Percentiles rank a stretch among this genome's conserved stretches.
These are phyloP conservation scores for Microplitis demolitor DNA, from an alignment of 1,140 invertebrate genomes.

Conservation along the genomic window DNA sequence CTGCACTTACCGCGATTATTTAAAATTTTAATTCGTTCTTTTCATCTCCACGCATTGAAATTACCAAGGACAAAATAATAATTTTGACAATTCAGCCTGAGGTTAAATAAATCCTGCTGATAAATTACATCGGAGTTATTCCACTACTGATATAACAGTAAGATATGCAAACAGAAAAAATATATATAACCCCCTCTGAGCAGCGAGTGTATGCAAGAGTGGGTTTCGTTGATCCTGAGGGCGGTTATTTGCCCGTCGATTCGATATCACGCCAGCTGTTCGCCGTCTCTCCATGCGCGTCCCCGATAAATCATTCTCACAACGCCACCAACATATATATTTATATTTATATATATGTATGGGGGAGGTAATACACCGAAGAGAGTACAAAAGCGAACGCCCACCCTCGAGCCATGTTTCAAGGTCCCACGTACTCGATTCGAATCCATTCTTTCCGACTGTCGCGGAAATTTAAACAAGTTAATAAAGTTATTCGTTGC, in stretches of 20 bases:
- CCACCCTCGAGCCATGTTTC: conserved; percentile 1
- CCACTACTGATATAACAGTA: too few relatives aligned
- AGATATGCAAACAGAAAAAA: background rate
- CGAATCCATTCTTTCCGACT: conserved; percentile 1
- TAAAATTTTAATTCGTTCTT: too few relatives aligned
- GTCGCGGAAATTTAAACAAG: background rate
- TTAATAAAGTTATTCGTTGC: background rate
- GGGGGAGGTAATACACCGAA: background rate
- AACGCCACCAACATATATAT: background rate
- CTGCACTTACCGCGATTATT: too few relatives aligned
- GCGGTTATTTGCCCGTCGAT: conserved; percentile 18
- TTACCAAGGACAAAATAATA: too few relatives aligned
- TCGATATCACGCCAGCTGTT: conserved; percentile 29
- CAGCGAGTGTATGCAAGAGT: background rate
- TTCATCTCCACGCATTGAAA: too few relatives aligned
- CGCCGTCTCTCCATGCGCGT: conserved; percentile 19
- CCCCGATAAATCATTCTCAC: conserved; percentile 24
- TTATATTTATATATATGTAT: background rate
- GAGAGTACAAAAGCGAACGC: conserved; percentile 1
- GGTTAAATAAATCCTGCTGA: too few relatives aligned
- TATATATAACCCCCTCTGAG: background rate
- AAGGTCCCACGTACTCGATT: background rate
- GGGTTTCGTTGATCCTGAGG: background rate
- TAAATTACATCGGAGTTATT: too few relatives aligned
- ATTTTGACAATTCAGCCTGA: too few relatives aligned